Percentiles rank a stretch among this genome's conserved stretches.
phyloP scores from a whole-genome alignment of 2,113 vertebrate species.

The human (Homo sapiens) region DNA sequence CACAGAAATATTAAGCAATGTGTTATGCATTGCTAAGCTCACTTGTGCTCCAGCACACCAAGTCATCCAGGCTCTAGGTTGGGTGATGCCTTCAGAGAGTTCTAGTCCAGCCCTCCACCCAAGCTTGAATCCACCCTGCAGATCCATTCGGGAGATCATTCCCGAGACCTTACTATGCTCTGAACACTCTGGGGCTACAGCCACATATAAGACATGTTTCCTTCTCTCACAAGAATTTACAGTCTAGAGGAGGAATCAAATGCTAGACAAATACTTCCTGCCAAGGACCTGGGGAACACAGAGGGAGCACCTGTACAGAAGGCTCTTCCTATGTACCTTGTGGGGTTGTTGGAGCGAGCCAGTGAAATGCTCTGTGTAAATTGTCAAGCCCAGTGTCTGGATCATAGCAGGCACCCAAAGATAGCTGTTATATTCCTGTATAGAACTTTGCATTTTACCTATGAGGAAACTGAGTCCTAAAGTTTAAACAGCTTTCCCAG shows the following conservation, averaged over 20 bases:
- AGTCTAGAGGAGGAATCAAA: background rate
- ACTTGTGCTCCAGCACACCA: background rate
- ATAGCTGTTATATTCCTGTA: background rate
- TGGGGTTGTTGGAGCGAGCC: background rate
- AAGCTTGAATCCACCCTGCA: background rate
- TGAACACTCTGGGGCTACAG: background rate
- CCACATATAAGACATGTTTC: background rate
- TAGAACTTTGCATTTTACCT: background rate
- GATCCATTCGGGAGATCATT: background rate
- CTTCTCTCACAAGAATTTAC: background rate
- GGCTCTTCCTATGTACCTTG: background rate
- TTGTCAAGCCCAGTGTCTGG: background rate
- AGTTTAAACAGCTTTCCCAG: background rate
- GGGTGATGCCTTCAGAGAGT: background rate
- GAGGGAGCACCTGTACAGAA: background rate
- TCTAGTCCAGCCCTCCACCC: background rate
- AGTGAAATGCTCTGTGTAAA: background rate
- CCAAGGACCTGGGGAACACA: background rate
- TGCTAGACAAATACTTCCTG: background rate
- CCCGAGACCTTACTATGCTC: background rate
- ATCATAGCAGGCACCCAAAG: background rate
- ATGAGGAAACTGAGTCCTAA: background rate
- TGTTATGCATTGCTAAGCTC: constrained; percentile 50
- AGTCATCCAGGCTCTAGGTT: background rate
- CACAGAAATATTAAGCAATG: constrained; percentile 10